Evolutionary conservation across 2,797 vertebrate species (phyloP), one percentile per base, ranked within the genome.

Genomic region (Meriones psammophilus): DNA sequence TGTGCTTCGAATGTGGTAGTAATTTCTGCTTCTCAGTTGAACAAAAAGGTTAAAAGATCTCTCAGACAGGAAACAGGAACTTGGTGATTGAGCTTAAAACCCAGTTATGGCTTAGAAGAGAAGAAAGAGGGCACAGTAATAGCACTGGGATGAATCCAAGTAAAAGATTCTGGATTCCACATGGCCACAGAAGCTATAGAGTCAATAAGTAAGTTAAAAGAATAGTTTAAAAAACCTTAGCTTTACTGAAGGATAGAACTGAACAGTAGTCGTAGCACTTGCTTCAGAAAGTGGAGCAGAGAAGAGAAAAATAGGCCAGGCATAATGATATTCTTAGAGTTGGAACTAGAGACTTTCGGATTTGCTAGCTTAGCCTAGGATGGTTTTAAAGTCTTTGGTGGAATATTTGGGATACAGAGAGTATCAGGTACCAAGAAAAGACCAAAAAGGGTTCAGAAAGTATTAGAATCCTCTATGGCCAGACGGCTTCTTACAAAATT

Each of bases 31-130:
- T 91, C 76, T 89, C 22, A 88, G 42, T 94, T 71, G 58, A 97
- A 87, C 78, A 71, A 56, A 91, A 92, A 97, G 20, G 74, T 94
- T 73, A 62, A 92, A 89, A 50, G 8, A 94, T 95, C 68, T 80
- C 20, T 92, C 69, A 92, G 39, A 86, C n/a, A 92, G 88, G 92
- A 95, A 95, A 84, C 92, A 92, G 90, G 87, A 96, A 97, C 64
- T 94, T 89, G 58, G 50, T 64, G 56, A 97, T 93, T 87, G 58
- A 92, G 39, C 42, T 81, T 88, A 89, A 96, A 92, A 76, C 81
- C 78, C 54, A 78, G 46, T 85, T 39, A 10, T 93, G 26, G 64
- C 46, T 92, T 96, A 93, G 88, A 81, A 93, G 77, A 88, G 86
- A 83, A 95, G 60, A 73, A 28, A 93, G 39, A 79, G 20, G 17